These are phyloP conservation scores for Cantharis flavilabris DNA, from an alignment of 2,888 invertebrate genomes.

Conservation along the genomic window DNA sequence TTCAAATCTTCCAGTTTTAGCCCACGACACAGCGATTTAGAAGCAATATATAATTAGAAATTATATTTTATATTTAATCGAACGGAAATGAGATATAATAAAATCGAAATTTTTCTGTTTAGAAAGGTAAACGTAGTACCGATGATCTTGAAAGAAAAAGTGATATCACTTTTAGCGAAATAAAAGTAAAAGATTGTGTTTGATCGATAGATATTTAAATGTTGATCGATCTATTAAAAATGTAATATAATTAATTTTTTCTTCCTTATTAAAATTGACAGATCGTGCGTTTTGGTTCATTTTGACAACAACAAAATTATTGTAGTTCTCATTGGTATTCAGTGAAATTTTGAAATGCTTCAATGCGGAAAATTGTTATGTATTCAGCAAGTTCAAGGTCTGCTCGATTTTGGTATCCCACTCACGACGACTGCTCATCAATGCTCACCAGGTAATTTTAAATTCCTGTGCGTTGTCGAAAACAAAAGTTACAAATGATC, in stretches of 20 bases:
- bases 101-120: background rate
- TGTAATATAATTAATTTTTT: background rate
- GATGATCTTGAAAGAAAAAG: background rate
- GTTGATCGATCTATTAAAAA: background rate
- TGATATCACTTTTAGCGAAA: background rate
- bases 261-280: background rate
- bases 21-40: background rate
- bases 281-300: background rate
- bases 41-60: background rate
- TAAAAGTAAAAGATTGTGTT: background rate
- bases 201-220: background rate
- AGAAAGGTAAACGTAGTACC: background rate
- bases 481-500: slow-evolving; percentile 24
- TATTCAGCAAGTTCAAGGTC: slow-evolving; percentile 30
- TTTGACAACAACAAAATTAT: background rate
- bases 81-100: background rate
- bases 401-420: slow-evolving; percentile 24
- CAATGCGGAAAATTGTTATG: background rate
- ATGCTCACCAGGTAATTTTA: slow-evolving; percentile 21
- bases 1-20: background rate
- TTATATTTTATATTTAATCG: background rate
- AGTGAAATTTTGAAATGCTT: slow-evolving; percentile 9
- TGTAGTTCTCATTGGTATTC: background rate
- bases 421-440: slow-evolving; percentile 26
- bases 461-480: slow-evolving; percentile 27